Evolutionary conservation across 2,797 vertebrate species (phyloP), one percentile per base, ranked within the genome.

Genomic region (Pipistrellus nathusii): DNA sequence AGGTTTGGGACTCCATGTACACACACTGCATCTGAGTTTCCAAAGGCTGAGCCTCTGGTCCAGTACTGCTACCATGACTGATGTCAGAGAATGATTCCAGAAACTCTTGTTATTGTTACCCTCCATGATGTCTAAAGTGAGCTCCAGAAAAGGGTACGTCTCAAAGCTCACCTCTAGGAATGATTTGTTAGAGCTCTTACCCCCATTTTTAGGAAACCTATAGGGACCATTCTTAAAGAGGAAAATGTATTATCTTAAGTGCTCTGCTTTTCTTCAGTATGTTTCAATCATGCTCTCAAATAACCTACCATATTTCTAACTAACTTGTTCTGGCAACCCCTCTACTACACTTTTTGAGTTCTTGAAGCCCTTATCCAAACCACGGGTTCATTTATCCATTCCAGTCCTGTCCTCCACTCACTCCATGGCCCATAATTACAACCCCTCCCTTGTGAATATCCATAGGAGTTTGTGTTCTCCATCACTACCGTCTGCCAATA

Each of bases 401-500:
- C 55, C 14, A 75, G 21, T 57, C 69, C 23, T 66, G 32, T 51
- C 64, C 76, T 81, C 55, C 38, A 59, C 13, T 23, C 51, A 87
- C 23, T 76, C 44, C 66, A 62, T 12, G 35, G 76, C 17, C 73
- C 44, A 44, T 71, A 64, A 83, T 73, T 75, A 83, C 7, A 83
- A 83, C 18, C 17, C 38, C 57, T 80, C 46, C 5, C 57, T 82
- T 80, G 57, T 23, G 81, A 90, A 95, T 44, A 68, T n/a, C 30
- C 53, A 88, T 84, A 86, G 32, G 77, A 44, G 73, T 66, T 41
- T 69, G 55, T 72, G 32, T 9, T 59, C 53, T 85, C 91, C 59
- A 57, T 57, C 88, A 66, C 30, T 81, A 15, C n/a, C 89, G 90
- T 14, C 3, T 38, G 71, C 80, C 69, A 85, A 81, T 94, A 73